These are phyloP conservation scores for Pterocles gutturalis DNA, from an alignment of 2,113 vertebrate genomes.

Conservation along the genomic window DNA sequence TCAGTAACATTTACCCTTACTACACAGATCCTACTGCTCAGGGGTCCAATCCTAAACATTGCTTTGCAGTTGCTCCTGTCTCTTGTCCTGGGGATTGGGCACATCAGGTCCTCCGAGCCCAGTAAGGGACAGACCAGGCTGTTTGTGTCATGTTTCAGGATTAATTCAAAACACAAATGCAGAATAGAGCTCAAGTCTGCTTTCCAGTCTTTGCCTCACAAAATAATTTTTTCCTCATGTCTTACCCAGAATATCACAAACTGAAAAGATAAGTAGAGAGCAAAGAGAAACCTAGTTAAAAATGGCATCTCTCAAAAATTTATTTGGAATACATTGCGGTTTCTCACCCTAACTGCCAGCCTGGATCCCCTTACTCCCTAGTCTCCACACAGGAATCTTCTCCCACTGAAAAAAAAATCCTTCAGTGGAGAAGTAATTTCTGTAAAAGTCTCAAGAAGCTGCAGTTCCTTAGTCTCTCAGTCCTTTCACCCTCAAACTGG, in stretches of 20 bases:
- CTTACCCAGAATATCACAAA: neutral
- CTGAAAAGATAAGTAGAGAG: neutral
- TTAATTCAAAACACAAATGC: neutral
- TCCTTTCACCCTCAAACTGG: neutral
- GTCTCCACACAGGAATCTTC: neutral
- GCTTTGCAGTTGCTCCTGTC: fast-evolving
- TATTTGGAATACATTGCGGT: neutral
- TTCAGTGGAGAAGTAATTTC: neutral
- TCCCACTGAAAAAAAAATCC: neutral
- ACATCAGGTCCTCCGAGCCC: neutral
- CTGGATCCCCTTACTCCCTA: neutral
- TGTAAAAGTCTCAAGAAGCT: neutral
- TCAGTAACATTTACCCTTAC: neutral
- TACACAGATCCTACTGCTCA: neutral
- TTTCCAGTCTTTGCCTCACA: neutral
- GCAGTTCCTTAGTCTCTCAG: neutral
- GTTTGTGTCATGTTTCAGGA: neutral
- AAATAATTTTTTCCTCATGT: neutral
- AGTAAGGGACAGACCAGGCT: neutral
- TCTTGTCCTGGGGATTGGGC: neutral
- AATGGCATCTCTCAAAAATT: neutral
- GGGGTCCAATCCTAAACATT: neutral
- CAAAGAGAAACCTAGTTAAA: neutral
- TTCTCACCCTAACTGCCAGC: neutral
- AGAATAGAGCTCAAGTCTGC: neutral